phyloP scores from a whole-genome alignment of 2,888 invertebrate species.

The Anagyrus pseudococci region DNA sequence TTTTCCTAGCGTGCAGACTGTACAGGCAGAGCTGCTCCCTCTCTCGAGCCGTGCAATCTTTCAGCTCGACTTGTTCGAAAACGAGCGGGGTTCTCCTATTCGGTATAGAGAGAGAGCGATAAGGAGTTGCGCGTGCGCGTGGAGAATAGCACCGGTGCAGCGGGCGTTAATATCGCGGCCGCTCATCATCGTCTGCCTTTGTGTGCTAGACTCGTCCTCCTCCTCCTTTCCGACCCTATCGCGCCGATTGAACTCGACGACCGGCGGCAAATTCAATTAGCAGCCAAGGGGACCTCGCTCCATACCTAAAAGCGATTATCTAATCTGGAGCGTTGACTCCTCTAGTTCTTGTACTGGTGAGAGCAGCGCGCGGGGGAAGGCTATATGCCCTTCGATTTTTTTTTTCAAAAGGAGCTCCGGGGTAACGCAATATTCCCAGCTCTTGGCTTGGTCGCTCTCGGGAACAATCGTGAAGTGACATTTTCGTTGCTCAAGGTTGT shows the following conservation, averaged over 20 bases:
- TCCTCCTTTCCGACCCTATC: conserved; percentile 40
- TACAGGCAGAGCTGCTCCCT: conserved; percentile 6
- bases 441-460: neutral
- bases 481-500: conserved; percentile 24
- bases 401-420: conserved; percentile 9
- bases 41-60: too few species aligned
- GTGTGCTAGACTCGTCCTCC: conserved; percentile 5
- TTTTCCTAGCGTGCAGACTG: too few species aligned
- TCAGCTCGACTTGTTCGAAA: neutral
- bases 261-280: conserved; percentile 46
- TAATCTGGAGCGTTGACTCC: conserved; percentile 30
- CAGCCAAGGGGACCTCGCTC: conserved; percentile 16
- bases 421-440: conserved; percentile 22
- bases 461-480: conserved; percentile 1
- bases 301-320: conserved; percentile 33
- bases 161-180: conserved; percentile 26
- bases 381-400: too few species aligned
- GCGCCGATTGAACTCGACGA: conserved; percentile 43
- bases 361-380: too few species aligned
- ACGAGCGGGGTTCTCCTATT: too few species aligned
- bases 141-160: neutral
- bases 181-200: conserved; percentile 3
- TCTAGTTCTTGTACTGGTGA: neutral
- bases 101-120: neutral
- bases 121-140: neutral